Conservation (phyloP, 2,797 vertebrate genomes). For the Phaenicophaeus curvirostris region DNA sequence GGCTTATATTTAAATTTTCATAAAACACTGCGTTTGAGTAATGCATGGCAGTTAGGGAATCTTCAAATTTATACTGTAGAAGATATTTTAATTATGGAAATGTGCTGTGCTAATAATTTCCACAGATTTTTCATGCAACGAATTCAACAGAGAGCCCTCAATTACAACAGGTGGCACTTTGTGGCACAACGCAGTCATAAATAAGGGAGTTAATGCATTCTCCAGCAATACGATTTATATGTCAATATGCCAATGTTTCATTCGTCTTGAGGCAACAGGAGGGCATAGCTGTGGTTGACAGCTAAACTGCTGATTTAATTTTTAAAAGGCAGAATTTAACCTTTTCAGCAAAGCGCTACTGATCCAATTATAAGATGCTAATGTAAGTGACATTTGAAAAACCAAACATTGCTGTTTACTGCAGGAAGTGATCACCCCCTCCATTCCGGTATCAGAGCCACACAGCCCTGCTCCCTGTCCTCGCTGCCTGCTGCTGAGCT, state of each 20-base stretch:
- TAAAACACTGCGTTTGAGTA: background rate
- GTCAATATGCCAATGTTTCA: background rate
- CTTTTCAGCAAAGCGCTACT: slow-evolving; percentile 25
- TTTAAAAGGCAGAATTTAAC: slow-evolving; percentile 50
- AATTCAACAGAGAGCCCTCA: slow-evolving; percentile 36
- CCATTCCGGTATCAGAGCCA: background rate
- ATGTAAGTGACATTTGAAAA: slow-evolving; percentile 5
- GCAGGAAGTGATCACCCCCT: background rate
- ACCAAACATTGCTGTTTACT: background rate
- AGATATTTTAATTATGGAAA: slow-evolving; percentile 24
- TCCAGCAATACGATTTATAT: background rate
- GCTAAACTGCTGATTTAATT: slow-evolving; percentile 5
- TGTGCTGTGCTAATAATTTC: background rate
- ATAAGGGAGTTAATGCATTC: background rate
- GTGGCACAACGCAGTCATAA: background rate
- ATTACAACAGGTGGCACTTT: background rate
- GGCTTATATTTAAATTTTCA: background rate
- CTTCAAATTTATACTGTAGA: background rate
- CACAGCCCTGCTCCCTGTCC: too few relatives aligned
- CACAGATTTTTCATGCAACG: background rate
- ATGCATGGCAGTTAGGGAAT: background rate
- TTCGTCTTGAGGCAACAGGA: slow-evolving; percentile 26
- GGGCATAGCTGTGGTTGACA: background rate
- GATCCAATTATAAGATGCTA: slow-evolving; percentile 9
- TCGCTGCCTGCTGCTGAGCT: rapidly evolving